A percentile compares a stretch with the other conserved stretches of the same genome.
phyloP scores from a whole-genome alignment of 2,113 vertebrate species.

The Platysteira castanea region DNA sequence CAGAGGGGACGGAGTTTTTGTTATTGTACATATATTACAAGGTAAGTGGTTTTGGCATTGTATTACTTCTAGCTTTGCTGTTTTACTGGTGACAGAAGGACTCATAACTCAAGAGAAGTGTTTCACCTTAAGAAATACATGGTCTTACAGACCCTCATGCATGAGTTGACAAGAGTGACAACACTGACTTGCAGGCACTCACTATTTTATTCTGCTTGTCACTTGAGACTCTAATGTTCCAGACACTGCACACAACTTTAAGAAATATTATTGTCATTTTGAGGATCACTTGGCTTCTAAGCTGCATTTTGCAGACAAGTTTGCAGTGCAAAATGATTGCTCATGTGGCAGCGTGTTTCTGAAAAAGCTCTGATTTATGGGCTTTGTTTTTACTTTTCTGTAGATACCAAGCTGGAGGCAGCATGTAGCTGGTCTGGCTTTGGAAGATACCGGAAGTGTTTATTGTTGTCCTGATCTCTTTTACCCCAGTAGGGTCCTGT shows the following conservation, averaged over 20 bases:
- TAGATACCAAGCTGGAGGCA: background rate
- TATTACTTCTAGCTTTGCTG: background rate
- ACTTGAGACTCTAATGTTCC: background rate
- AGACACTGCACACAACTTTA: background rate
- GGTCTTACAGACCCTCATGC: background rate
- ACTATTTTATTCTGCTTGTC: background rate
- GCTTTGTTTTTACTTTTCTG: background rate
- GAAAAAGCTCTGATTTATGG: background rate
- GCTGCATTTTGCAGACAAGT: background rate
- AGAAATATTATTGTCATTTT: background rate
- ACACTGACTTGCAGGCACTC: background rate
- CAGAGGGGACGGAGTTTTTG: background rate
- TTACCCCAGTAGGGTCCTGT: background rate
- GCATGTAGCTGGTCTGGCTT: background rate
- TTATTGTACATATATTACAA: background rate
- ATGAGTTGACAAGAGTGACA: background rate
- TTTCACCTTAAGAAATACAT: background rate
- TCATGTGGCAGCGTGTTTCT: background rate
- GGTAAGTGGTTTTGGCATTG: background rate
- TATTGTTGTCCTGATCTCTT: background rate
- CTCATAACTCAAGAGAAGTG: background rate
- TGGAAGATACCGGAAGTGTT: background rate
- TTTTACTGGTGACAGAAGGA: background rate
- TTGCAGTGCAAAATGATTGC: background rate
- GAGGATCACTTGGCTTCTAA: background rate